Conservation (phyloP, 2,113 vertebrate species). For the Cranoglanis bouderius region DNA sequence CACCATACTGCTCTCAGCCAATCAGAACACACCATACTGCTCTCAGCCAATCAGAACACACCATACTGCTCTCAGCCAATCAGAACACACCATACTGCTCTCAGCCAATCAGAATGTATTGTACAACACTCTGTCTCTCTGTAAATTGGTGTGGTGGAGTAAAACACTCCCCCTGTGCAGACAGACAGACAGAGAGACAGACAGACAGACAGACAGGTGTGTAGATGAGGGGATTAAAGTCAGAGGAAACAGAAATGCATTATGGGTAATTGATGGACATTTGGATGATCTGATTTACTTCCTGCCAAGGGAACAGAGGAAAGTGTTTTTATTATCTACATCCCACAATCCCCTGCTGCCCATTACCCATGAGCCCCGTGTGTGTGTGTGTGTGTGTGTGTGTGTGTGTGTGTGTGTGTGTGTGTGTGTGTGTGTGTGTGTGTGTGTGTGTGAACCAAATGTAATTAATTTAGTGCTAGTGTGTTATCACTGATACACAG, state of each 20-base stretch:
- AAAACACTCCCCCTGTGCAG: background rate
- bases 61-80: background rate
- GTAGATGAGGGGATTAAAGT: background rate
- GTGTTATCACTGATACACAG: background rate
- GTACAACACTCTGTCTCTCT: too few relatives aligned
- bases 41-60: background rate
- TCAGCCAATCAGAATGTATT: background rate
- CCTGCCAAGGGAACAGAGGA: background rate
- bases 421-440: background rate
- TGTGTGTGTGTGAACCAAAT: background rate
- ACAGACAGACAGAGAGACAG: background rate
- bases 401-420: background rate
- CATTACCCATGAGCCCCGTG: background rate
- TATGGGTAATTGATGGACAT: conserved; percentile 6
- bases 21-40: background rate
- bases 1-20: background rate
- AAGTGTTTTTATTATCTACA: background rate
- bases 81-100: background rate
- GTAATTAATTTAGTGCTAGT: background rate
- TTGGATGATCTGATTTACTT: background rate
- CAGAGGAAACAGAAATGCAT: background rate
- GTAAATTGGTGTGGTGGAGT: too few relatives aligned
- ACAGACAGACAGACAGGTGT: background rate
- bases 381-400: background rate
- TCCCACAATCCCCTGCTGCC: background rate